Conservation (phyloP, 37 sponge, comb jelly and placozoan species). For the Theonella swinhoei region DNA sequence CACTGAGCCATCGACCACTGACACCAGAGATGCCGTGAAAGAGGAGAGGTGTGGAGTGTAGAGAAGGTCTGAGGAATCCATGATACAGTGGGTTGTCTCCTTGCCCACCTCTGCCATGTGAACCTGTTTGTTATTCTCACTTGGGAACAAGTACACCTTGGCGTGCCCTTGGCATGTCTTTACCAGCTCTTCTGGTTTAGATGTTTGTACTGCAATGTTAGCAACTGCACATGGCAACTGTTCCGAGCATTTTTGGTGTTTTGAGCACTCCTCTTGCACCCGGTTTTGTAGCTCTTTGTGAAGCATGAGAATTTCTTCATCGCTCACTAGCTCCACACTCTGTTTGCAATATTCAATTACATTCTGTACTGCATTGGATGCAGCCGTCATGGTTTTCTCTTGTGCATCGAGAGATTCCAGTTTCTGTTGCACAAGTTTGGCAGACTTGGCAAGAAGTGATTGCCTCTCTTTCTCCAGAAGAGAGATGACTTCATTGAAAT, state of each 20-base stretch:
- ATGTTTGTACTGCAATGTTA: conserved; percentile 28
- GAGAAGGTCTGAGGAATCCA: background rate
- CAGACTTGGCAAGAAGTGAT: conserved; percentile 16
- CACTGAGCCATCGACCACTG: conserved; percentile 31
- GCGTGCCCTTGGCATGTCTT: background rate
- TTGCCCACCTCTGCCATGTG: conserved; percentile 14
- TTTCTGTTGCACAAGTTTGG: conserved; percentile 8
- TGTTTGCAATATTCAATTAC: conserved; percentile 11
- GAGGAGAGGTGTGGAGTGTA: background rate
- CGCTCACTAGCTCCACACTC: conserved; percentile 10
- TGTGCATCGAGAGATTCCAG: conserved; percentile 6
- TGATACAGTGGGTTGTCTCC: conserved; percentile 17
- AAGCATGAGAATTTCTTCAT: conserved; percentile 13
- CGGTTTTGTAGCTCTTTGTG: conserved; percentile 13
- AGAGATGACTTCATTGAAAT: conserved; percentile 19
- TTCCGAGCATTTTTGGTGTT: background rate
- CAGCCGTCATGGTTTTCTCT: background rate
- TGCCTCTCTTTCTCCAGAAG: background rate
- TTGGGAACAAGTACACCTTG: conserved; percentile 26
- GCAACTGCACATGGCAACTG: conserved; percentile 9
- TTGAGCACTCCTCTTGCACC: background rate
- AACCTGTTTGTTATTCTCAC: background rate
- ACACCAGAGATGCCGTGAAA: conserved; percentile 10
- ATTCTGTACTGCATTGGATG: background rate
- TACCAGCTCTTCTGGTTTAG: background rate